Evolutionary conservation across 2,888 invertebrate genomes (phyloP).

Genomic region (Drosophila formosana): DNA sequence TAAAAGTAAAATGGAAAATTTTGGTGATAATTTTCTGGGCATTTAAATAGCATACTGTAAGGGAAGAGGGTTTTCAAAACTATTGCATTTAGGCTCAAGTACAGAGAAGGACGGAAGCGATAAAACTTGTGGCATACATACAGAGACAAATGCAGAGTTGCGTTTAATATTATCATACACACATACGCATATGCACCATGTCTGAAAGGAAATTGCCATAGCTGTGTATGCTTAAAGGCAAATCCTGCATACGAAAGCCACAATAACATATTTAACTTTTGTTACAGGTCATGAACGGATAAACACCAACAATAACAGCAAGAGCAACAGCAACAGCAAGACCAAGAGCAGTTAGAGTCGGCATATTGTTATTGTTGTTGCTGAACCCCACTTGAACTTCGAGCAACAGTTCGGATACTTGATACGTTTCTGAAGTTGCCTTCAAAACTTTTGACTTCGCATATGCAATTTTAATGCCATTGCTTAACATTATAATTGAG

Average conservation of each 20-base stretch:
- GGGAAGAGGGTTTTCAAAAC: conserved; percentile 28
- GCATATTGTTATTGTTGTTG: conserved; percentile 26
- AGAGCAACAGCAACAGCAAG: conserved; percentile 3
- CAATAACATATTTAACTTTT: conserved; percentile 45
- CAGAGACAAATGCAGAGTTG: conserved; percentile 17
- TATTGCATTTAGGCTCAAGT: conserved; percentile 30
- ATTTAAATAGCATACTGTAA: conserved; percentile 24
- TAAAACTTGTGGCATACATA: conserved; percentile 34
- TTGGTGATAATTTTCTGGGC: conserved; percentile 40
- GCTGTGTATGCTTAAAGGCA: conserved; percentile 18
- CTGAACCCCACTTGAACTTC: conserved; percentile 30
- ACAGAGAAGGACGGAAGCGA: conserved; percentile 29
- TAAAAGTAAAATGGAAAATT: conserved; percentile 6
- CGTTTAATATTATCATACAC: conserved; percentile 25
- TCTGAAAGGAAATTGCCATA: conserved; percentile 48
- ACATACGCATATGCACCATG: neutral
- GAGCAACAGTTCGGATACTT: conserved; percentile 31
- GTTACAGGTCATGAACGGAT: conserved; percentile 33
- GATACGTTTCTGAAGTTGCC: conserved; percentile 33
- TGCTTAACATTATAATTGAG: conserved; percentile 41
- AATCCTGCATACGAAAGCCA: conserved; percentile 23
- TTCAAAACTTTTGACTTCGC: conserved; percentile 24
- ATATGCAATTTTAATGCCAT: conserved; percentile 30
- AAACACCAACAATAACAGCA: conserved; percentile 18
- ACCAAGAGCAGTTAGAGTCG: conserved; percentile 3